Percentiles rank a stretch among this genome's conserved stretches.
phyloP scores from a whole-genome alignment of 2,888 invertebrate species.

The Ormia ochracea region DNA sequence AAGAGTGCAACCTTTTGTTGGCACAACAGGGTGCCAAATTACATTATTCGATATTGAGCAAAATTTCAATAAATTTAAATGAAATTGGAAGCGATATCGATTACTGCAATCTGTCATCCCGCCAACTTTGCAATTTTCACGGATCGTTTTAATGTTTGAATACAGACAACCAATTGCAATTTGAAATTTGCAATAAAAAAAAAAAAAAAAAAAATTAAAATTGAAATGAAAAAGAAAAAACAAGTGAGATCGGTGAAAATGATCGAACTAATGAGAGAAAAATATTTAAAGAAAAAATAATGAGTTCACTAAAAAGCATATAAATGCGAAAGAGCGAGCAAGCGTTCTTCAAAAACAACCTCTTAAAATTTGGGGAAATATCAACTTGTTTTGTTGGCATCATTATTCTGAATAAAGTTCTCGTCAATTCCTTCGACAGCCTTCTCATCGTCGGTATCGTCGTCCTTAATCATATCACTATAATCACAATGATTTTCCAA shows the following conservation, averaged over 20 bases:
- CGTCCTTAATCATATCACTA: constrained; percentile 51
- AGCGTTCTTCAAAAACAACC: constrained; percentile 45
- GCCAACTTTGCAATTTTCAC: no score
- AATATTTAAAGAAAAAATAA: constrained; percentile 1
- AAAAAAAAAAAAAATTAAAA: no score
- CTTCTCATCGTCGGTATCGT: constrained; percentile 37
- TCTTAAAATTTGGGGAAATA: constrained; percentile 39
- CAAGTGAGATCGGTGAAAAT: background rate
- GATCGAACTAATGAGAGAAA: background rate
- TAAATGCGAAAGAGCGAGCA: constrained; percentile 38
- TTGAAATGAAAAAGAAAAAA: no score
- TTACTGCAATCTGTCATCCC: no score
- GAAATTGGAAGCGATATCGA: no score
- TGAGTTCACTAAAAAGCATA: constrained; percentile 21
- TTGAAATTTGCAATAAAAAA: no score
- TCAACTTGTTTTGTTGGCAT: constrained; percentile 54
- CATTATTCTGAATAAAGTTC: constrained; percentile 2
- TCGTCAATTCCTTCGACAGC: constrained; percentile 9
- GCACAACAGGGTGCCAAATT: no score
- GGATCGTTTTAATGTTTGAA: no score
- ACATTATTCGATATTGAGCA: no score
- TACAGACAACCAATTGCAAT: no score
- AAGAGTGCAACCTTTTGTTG: no score
- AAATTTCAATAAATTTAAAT: no score
- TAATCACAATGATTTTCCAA: constrained; percentile 51